Evolutionary conservation across 2,888 invertebrate genomes (phyloP), one percentile per base, ranked within the genome.

Genomic region (Apodemia zela): DNA sequence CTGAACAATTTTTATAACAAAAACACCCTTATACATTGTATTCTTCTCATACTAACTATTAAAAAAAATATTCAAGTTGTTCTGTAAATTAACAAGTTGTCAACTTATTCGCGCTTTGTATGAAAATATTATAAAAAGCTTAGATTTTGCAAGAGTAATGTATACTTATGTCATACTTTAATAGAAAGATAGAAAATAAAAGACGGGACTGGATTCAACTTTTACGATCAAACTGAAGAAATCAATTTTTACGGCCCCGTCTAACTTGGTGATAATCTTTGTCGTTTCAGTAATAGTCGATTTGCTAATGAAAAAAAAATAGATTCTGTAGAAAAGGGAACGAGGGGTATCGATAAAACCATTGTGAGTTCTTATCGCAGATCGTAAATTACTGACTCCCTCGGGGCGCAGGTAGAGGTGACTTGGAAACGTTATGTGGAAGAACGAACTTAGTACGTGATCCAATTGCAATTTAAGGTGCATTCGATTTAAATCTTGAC

Each of bases 331-430:
- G 45, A 47, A 47, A 47, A 47, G 45, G 77, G 78, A 73, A 77
- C 75, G 77, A 80, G 83, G 42, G 83, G 82, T 85, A 82, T 84
- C 89, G 89, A 89, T 89, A 89, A 90, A 87, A 82, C 85, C 82
- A 82, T 84, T 82, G 84, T 83, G 85, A 85, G 83, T 85, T 88
- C 89, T 89, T 90, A 90, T 90, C 90, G 86, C 74, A 79, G 81
- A 81, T 86, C 89, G 87, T 90, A 90, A 90, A 90, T 90, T 89
- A 90, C 87, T 73, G 80, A 82, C 89, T 85, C 89, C 90, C 89
- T 81, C 78, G 82, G 81, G 83, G 76, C 49, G 83, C 87, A 88
- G 87, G 87, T 81, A 80, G 18, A 62, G 62, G 45, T 62, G 49
- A 57, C 78, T 81, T 77, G 75, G 81, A 82, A 84, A 84, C 76